These are phyloP conservation scores for Nothura maculosa DNA, from an alignment of 2,797 vertebrate genomes.

Conservation along the genomic window DNA sequence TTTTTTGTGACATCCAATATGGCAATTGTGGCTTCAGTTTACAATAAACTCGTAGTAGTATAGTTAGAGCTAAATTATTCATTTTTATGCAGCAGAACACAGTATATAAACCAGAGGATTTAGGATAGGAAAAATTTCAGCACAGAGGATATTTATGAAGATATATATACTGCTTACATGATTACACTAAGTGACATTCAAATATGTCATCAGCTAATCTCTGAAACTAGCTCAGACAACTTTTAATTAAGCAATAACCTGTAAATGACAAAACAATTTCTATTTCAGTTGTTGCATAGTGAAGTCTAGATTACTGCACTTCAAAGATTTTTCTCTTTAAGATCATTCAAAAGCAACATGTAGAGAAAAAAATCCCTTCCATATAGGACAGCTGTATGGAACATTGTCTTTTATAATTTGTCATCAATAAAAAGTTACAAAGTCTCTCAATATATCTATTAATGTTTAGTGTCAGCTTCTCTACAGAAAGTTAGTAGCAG, in stretches of 20 bases:
- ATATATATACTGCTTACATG: background rate
- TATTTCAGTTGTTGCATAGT: slow-evolving; percentile 20
- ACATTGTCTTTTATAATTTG: background rate
- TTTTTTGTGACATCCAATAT: slow-evolving; percentile 39
- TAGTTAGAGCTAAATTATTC: slow-evolving; percentile 53
- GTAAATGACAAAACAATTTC: slow-evolving; percentile 45
- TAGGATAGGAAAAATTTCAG: background rate
- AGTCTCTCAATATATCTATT: background rate
- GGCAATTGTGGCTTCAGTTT: slow-evolving; percentile 57
- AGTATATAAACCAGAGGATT: slow-evolving; percentile 24
- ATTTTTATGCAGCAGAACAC: slow-evolving; percentile 26
- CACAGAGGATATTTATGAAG: slow-evolving; percentile 46
- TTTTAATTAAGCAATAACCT: slow-evolving; percentile 56
- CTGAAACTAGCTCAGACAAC: slow-evolving; percentile 13
- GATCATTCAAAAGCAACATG: background rate
- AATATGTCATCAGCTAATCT: slow-evolving; percentile 45
- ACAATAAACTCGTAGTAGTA: slow-evolving; percentile 45
- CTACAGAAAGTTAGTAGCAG: background rate
- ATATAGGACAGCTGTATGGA: background rate
- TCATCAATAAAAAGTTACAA: background rate
- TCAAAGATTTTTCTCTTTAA: slow-evolving; percentile 56
- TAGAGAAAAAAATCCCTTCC: background rate
- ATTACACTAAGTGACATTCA: slow-evolving; percentile 1
- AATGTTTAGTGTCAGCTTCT: background rate
- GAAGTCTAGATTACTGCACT: slow-evolving; percentile 10